Evolutionary conservation across 2,888 invertebrate species (phyloP), one percentile per base, ranked within the genome.

Genomic region (Lasioglossum calceatum): DNA sequence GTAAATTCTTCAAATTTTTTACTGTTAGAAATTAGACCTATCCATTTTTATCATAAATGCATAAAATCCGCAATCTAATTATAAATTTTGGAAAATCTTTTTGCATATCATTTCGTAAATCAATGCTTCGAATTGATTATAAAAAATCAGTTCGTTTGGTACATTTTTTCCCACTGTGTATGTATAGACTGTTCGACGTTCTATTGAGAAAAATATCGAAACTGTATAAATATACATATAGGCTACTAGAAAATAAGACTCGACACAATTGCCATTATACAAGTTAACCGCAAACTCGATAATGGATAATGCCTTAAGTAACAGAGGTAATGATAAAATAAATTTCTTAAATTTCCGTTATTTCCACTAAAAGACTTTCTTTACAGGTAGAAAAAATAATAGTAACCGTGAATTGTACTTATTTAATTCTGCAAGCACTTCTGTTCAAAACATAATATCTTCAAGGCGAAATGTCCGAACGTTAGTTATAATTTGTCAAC

Each of bases 401-500:
- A 88, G 72, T 39, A 86, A 88, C 44, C 77, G 54, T 16, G 89
- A 89, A 75, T 78, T 91, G 23, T 88, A 87, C 78, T 73, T 90
- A 8, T 92, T 92, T 23, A 67, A 83, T 84, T 88, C 87, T 23
- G 80, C 87, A 32, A 71, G 70, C 39, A 72, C 76, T 32, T 78
- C 79, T 0, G 42, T 91, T 16, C 54, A 82, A 72, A 79, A 83
- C 27, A n/a, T 84, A 44, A 82, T 77, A 14, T 67, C 67, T 10
- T 42, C 81, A 0, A 87, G 86, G 44, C 79, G 84, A 73, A 89
- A 90, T 78, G 78, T 92, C 44, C 80, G 81, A 27, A 92, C 78
- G 14, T 84, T 92, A 39, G 86, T 91, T 42, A 82, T 92, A 77
- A 89, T 92, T 50, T 91, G 92, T 58, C 92, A 91, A 84, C 72